Conservation (phyloP, 1,140 invertebrate species). For the Varroa destructor region DNA sequence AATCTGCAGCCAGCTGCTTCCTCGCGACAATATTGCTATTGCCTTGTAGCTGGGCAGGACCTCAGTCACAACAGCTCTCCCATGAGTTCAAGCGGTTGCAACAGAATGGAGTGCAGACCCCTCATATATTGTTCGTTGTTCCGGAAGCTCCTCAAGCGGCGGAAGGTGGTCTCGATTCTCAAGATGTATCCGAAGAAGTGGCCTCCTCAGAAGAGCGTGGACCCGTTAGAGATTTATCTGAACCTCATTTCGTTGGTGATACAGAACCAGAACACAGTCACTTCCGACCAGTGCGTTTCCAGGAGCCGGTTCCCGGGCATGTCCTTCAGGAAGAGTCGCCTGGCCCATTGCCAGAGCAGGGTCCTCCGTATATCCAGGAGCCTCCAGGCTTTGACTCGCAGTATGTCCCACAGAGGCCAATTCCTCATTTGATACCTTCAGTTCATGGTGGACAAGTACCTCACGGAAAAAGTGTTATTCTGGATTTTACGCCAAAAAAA, state of each 20-base stretch:
- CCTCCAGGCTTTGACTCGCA: neutral
- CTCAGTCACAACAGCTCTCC: neutral
- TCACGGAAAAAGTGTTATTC: too few species aligned
- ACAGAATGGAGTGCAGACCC: slow-evolving; percentile 1
- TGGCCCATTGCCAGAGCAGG: slow-evolving; percentile 6
- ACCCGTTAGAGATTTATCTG: neutral
- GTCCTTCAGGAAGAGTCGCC: neutral
- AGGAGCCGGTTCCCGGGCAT: too few species aligned
- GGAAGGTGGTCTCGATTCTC: neutral
- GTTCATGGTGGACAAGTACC: too few species aligned
- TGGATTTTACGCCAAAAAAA: too few species aligned
- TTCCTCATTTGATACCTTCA: too few species aligned
- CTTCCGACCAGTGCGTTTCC: too few species aligned
- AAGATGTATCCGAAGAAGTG: slow-evolving; percentile 9
- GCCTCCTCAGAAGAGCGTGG: slow-evolving; percentile 10
- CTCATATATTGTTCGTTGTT: slow-evolving; percentile 19
- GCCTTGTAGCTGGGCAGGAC: neutral
- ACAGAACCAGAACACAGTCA: too few species aligned
- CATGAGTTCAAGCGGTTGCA: slow-evolving; percentile 16
- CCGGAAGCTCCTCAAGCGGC: slow-evolving; percentile 12
- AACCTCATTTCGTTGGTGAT: too few species aligned
- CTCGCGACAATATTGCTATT: neutral
- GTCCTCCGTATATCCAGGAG: slow-evolving; percentile 13
- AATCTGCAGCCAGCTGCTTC: too few species aligned
- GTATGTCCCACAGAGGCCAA: too few species aligned